Base-by-base conservation (phyloP, 2,797 vertebrate species). In the Percopsis omiscomaycus region DNA sequence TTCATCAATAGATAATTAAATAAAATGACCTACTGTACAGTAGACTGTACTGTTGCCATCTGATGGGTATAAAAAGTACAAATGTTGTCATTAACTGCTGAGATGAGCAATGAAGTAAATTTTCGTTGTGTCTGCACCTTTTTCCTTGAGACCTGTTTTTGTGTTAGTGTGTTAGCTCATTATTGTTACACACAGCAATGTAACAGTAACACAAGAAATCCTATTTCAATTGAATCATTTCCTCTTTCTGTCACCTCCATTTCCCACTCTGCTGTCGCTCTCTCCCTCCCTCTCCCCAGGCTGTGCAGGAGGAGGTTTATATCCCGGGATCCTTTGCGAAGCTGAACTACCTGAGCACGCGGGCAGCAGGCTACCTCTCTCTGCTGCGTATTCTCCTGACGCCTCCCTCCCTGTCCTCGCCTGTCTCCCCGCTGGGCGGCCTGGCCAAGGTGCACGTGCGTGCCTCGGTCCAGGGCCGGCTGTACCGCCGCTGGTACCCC, bases 401-500 rank as follows among this genome's bases (percentile, higher is more conserved):
- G 0, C 96, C 96, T 69, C 88, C 94, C 1, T 75, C 91, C 14
- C 83, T 94, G 37, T 92, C 94, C 2, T 79, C 89, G 59, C 89
- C 90, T 1, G 73, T 89, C 48, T 89, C 90, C 57, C 87, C 89
- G 0, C 73, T 89, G 77, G 87, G 88, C 4, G 95, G 94, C 13
- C 92, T 98, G 84, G 91, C 93, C 50, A 98, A 97, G 86, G 95
- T 98, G 50, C 96, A 98, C n/a, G 93, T 98, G 59, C 93, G 89
- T 0, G 92, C 95, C 0, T 89, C 95, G 3, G 90, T 98, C 50
- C 95, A 98, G 89, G 97, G 97, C 3, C 86, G 96, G 62, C 77
- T 96, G 59, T 95, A 94, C 78, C 97, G 96, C 87, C 96, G 96
- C 49, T 98, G 95, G 96, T 98, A 98, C 86, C 96, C 96, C 16